These are phyloP conservation scores for Catotricha subobsoleta DNA, from an alignment of 2,888 invertebrate species.

Conservation along the genomic window DNA sequence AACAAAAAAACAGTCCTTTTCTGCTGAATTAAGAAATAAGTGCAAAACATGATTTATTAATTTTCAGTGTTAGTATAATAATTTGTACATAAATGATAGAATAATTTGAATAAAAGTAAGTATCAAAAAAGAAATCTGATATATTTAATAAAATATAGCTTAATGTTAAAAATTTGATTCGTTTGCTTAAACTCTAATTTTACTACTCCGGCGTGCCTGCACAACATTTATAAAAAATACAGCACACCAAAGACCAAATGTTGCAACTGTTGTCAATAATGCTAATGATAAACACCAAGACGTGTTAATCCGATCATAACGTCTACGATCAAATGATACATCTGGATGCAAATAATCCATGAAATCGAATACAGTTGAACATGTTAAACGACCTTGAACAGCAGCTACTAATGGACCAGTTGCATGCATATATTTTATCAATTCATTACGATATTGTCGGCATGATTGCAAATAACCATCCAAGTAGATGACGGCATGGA, in stretches of 20 bases:
- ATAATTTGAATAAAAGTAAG: too few species aligned
- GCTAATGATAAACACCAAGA: constrained; percentile 48
- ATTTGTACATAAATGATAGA: too few species aligned
- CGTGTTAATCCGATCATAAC: constrained; percentile 53
- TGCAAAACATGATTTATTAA: too few species aligned
- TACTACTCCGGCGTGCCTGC: constrained; percentile 29
- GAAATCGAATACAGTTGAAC: constrained; percentile 60
- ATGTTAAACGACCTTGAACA: constrained; percentile 39
- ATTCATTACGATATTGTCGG: constrained; percentile 47
- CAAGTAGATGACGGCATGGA: constrained; percentile 49
- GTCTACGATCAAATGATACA: constrained; percentile 38
- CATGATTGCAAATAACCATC: constrained; percentile 63
- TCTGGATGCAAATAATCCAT: constrained; percentile 68
- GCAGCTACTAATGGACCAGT: constrained; percentile 27
- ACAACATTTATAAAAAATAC: constrained; percentile 35
- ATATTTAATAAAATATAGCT: too few species aligned
- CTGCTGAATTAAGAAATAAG: too few species aligned
- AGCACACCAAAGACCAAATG: constrained; percentile 37
- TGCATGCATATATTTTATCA: constrained; percentile 36
- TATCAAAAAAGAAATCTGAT: too few species aligned
- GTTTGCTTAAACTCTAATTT: constrained; percentile 19
- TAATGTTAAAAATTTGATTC: too few species aligned
- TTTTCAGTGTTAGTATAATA: too few species aligned
- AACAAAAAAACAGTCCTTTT: too few species aligned
- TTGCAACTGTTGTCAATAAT: constrained; percentile 42